Evolutionary conservation across 2,888 invertebrate genomes (phyloP), one percentile per base, ranked within the genome.

Genomic region (Drosophila kuntzei): DNA sequence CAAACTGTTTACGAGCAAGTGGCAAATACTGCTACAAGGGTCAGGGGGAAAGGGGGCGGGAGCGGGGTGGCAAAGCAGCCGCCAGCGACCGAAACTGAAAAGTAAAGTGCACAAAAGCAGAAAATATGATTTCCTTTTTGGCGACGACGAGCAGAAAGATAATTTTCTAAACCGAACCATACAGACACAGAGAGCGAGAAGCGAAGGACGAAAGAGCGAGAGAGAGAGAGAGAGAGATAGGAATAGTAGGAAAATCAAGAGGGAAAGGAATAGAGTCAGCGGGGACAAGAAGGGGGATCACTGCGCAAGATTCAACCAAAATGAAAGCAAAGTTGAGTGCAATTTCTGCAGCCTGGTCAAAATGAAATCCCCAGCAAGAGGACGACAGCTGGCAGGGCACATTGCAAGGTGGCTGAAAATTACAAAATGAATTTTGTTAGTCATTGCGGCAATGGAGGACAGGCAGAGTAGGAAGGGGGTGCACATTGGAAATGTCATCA

Each of bases 91-190:
- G 63, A 82, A 78, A 83, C 80, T 85, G 83, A 88, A 89, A 86
- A 87, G 89, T 82, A 84, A 86, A 90, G 86, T 86, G 90, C 88
- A 90, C 89, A 90, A 90, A 90, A 87, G 86, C 84, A 87, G 87
- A 91, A 90, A 90, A 90, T 91, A 90, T 91, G 88, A 89, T 91
- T 90, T 90, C 90, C 91, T 90, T 87, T 89, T 86, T 85, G 87
- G 82, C 84, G 81, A 83, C 87, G 88, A 89, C 87, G 86, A 87
- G 81, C 86, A 87, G 88, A 90, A 90, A 89, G 89, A 89, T 89
- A 90, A 90, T 90, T 88, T 90, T 90, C 90, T 87, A 90, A 87
- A 78, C 77, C 79, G 67, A 83, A 70, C 70, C 64, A 64, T 27
- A 39, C 55, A 58, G 55, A 69, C 63, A 63, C 47, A 37, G 41